Evolutionary conservation across 2,888 invertebrate genomes (phyloP).

Genomic region (Chorisops tibialis): DNA sequence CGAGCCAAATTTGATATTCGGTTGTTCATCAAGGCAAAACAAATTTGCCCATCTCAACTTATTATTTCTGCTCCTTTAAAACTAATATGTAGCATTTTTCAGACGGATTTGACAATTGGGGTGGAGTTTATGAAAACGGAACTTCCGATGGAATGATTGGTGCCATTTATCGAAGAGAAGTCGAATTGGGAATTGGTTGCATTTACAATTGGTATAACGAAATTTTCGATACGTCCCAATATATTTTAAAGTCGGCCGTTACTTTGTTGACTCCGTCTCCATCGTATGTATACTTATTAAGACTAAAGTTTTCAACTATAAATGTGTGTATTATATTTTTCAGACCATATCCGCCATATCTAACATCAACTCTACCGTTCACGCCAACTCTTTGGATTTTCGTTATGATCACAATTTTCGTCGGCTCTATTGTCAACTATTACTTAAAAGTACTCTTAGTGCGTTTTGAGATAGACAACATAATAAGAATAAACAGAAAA

Average conservation of each 20-base stretch:
- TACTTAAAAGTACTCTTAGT: neutral
- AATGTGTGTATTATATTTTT: neutral
- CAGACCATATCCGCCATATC: slow-evolving; percentile 44
- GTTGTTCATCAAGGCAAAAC: too few relatives aligned
- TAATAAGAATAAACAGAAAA: neutral
- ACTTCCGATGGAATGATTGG: slow-evolving; percentile 47
- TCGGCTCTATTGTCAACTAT: slow-evolving; percentile 41
- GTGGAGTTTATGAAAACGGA: slow-evolving; percentile 45
- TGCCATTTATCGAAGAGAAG: slow-evolving; percentile 43
- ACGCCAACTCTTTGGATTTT: slow-evolving; percentile 40
- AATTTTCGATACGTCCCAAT: slow-evolving; percentile 45
- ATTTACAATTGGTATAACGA: slow-evolving; percentile 49
- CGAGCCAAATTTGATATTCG: too few relatives aligned
- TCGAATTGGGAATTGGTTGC: slow-evolving; percentile 48
- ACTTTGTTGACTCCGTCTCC: slow-evolving; percentile 47
- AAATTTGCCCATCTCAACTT: too few relatives aligned
- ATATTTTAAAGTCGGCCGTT: slow-evolving; percentile 47
- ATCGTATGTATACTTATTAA: slow-evolving; percentile 37
- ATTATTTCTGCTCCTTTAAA: neutral
- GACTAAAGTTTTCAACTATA: neutral
- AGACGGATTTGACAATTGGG: slow-evolving; percentile 49
- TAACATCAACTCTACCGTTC: slow-evolving; percentile 45
- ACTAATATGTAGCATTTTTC: neutral
- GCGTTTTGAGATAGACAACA: neutral
- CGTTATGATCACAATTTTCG: slow-evolving; percentile 32